Evolutionary conservation across 1,140 invertebrate species (phyloP).

Genomic region (Drosophila sturtevanti): DNA sequence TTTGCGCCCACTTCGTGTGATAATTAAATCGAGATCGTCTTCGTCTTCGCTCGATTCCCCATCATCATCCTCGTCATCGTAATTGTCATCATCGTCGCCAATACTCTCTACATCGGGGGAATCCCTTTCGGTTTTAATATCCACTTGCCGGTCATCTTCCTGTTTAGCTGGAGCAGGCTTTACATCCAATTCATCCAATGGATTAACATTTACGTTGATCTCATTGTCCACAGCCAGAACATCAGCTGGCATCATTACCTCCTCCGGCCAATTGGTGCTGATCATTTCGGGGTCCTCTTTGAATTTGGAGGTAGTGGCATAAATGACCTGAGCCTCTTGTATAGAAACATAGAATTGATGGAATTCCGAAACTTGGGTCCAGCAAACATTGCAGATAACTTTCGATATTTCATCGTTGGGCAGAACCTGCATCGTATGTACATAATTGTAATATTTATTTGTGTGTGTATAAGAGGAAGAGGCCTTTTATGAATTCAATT

Average conservation of each 20-base stretch:
- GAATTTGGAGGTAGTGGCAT: conserved; percentile 57
- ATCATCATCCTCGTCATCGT: conserved; percentile 22
- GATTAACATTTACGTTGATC: conserved; percentile 54
- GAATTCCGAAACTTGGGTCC: conserved; percentile 76
- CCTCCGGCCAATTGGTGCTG: conserved; percentile 60
- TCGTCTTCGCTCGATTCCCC: conserved; percentile 13
- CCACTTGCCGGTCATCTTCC: conserved; percentile 43
- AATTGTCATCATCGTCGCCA: conserved; percentile 27
- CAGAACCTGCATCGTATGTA: conserved; percentile 42
- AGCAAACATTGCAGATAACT: conserved; percentile 72
- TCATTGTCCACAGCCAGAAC: conserved; percentile 58
- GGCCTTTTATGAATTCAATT: neutral
- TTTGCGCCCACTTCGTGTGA: conserved; percentile 62
- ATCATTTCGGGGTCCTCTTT: conserved; percentile 60
- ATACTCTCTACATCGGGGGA: conserved; percentile 42
- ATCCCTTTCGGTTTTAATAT: conserved; percentile 58
- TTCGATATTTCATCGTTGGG: conserved; percentile 71
- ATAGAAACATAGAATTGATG: conserved; percentile 77
- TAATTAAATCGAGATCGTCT: conserved; percentile 54
- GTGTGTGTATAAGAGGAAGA: conserved; percentile 23
- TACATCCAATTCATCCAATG: conserved; percentile 58
- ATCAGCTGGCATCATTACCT: conserved; percentile 62
- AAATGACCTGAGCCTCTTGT: conserved; percentile 70
- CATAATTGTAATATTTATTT: neutral
- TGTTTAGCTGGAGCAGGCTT: conserved; percentile 22